Conservation (phyloP, 2,113 vertebrate species). For the Orientallactaga bullata region DNA sequence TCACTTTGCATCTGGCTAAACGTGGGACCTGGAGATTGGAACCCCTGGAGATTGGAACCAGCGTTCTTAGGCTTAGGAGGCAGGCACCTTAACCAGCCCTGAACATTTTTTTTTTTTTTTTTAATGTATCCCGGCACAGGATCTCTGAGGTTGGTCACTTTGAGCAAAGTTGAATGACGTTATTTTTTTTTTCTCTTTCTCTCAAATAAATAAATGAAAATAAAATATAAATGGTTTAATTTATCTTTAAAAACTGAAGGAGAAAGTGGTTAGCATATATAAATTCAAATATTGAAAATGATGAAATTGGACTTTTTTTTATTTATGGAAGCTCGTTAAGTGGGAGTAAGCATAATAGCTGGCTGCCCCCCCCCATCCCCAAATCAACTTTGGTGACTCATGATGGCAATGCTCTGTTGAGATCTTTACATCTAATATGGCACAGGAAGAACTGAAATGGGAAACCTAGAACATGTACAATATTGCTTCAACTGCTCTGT, state of each 20-base stretch:
- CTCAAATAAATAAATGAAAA: too few relatives aligned
- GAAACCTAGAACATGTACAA: constrained; percentile 42
- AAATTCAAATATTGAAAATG: not conserved
- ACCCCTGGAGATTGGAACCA: too few relatives aligned
- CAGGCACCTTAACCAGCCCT: too few relatives aligned
- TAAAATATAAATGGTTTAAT: too few relatives aligned
- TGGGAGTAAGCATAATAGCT: not conserved
- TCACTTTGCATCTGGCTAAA: too few relatives aligned
- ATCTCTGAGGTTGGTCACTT: not conserved
- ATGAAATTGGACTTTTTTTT: not conserved
- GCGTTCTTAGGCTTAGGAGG: too few relatives aligned
- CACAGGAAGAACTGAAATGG: not conserved
- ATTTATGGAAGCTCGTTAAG: not conserved
- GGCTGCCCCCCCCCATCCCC: not conserved
- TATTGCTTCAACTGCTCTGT: constrained; percentile 66
- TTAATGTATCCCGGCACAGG: not conserved
- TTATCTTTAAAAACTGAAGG: not conserved
- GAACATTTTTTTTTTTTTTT: not conserved
- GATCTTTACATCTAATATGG: not conserved
- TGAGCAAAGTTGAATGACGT: not conserved
- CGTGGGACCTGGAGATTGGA: too few relatives aligned
- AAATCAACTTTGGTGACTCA: not conserved
- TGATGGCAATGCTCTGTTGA: not conserved
- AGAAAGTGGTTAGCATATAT: not conserved
- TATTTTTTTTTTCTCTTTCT: not conserved